Conservation (phyloP, 2,888 invertebrate genomes). For the Leucozona laternaria region DNA sequence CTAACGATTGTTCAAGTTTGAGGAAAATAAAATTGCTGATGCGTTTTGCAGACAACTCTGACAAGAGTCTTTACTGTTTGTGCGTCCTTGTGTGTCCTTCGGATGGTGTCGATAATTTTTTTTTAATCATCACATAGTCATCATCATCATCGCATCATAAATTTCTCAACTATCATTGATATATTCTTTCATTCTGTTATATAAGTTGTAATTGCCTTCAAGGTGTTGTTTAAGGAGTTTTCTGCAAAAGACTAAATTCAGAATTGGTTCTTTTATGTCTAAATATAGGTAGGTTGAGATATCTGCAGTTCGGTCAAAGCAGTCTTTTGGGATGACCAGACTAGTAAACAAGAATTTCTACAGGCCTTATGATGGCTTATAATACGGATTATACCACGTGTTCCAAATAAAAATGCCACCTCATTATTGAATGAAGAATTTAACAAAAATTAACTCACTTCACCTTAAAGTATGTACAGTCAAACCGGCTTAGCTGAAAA, state of each 20-base stretch:
- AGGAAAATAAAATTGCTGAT: conserved; percentile 65
- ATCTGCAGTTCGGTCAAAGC: no score
- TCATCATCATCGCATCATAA: conserved; percentile 56
- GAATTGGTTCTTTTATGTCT: no score
- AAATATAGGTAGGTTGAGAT: no score
- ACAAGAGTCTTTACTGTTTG: neutral
- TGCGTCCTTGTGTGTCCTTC: conserved; percentile 29
- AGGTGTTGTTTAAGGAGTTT: neutral
- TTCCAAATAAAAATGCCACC: no score
- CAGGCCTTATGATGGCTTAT: no score
- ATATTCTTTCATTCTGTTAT: neutral
- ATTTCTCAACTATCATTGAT: conserved; percentile 52
- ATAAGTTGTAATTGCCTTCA: conserved; percentile 45
- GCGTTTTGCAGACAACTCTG: conserved; percentile 40
- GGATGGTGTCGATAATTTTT: conserved; percentile 46
- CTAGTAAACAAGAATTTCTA: no score
- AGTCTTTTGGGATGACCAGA: no score
- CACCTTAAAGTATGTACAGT: no score
- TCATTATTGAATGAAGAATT: no score
- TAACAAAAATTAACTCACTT: no score
- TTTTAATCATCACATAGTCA: conserved; percentile 45
- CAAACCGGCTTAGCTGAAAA: no score
- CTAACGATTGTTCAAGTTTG: conserved; percentile 33
- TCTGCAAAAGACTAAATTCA: neutral
- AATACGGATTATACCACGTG: no score